Percentiles rank a stretch among this genome's conserved stretches.
phyloP scores from a whole-genome alignment of 2,113 vertebrate species.

The Myotis lucifugus region DNA sequence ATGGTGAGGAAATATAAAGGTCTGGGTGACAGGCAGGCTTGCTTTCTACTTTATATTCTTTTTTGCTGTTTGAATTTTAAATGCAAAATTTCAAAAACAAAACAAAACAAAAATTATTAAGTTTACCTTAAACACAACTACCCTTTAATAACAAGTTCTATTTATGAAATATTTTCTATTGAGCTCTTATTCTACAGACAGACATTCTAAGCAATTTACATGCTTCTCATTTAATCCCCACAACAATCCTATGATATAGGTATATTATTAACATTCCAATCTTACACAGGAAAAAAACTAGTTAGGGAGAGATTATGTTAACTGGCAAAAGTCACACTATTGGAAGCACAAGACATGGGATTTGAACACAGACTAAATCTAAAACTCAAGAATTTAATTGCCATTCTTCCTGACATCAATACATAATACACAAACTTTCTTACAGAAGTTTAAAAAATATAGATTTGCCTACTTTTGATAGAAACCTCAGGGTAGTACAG shows the following conservation, averaged over 20 bases:
- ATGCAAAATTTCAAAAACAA: not conserved
- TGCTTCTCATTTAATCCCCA: not conserved
- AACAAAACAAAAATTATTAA: not conserved
- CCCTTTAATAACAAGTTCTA: not conserved
- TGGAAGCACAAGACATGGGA: not conserved
- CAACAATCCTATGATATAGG: not conserved
- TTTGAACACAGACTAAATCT: constrained; percentile 17
- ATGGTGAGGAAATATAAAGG: not conserved
- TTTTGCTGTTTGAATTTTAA: not conserved
- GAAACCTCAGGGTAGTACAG: not conserved
- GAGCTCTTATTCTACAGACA: not conserved
- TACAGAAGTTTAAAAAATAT: constrained; percentile 3
- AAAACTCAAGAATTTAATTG: not conserved
- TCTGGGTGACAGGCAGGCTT: not conserved
- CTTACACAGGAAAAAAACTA: not conserved
- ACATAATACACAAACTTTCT: constrained; percentile 18
- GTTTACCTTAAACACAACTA: not conserved
- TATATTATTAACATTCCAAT: not conserved
- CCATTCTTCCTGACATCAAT: not conserved
- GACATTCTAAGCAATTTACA: not conserved
- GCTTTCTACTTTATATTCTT: not conserved
- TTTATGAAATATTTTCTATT: not conserved
- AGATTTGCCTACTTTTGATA: constrained; percentile 6
- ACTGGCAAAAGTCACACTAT: not conserved
- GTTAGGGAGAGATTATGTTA: not conserved